Conservation (phyloP, 2,888 invertebrate genomes). For the Leptogaster cylindrica region DNA sequence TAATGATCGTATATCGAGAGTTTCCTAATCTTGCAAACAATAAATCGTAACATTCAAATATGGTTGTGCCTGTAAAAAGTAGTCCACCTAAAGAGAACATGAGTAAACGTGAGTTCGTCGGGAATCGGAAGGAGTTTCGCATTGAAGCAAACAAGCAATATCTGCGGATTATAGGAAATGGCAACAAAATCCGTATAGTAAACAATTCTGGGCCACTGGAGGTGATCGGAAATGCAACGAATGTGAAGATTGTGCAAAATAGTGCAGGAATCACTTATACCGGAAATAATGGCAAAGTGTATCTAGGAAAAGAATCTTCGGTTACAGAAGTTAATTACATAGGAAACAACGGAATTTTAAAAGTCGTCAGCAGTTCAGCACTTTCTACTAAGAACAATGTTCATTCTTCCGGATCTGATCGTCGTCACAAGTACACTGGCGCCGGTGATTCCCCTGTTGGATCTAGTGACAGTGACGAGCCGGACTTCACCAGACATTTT, state of each 20-base stretch:
- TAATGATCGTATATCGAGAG: too few relatives aligned
- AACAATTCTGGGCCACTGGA: slow-evolving; percentile 55
- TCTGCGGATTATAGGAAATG: slow-evolving; percentile 58
- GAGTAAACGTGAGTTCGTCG: slow-evolving; percentile 54
- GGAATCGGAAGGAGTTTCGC: slow-evolving; percentile 58
- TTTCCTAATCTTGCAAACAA: too few relatives aligned
- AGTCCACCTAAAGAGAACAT: slow-evolving; percentile 35
- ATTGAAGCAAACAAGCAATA: slow-evolving; percentile 56
- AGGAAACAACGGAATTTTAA: slow-evolving; percentile 59
- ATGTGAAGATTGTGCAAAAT: slow-evolving; percentile 57
- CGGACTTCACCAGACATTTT: neutral
- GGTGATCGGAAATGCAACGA: slow-evolving; percentile 57
- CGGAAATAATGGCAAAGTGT: slow-evolving; percentile 59
- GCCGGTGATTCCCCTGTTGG: neutral
- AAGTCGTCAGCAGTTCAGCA: slow-evolving; percentile 54
- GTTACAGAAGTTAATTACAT: slow-evolving; percentile 57
- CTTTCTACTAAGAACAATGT: neutral
- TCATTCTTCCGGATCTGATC: slow-evolving; percentile 5
- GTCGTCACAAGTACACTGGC: neutral
- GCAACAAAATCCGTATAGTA: slow-evolving; percentile 58
- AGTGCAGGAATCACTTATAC: slow-evolving; percentile 56
- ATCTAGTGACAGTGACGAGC: neutral
- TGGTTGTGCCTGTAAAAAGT: slow-evolving; percentile 43
- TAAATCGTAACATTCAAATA: slow-evolving; percentile 41
- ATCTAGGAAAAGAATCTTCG: slow-evolving; percentile 56